Conservation (phyloP, 2,113 vertebrate species). For the Seriola quinqueradiata region DNA sequence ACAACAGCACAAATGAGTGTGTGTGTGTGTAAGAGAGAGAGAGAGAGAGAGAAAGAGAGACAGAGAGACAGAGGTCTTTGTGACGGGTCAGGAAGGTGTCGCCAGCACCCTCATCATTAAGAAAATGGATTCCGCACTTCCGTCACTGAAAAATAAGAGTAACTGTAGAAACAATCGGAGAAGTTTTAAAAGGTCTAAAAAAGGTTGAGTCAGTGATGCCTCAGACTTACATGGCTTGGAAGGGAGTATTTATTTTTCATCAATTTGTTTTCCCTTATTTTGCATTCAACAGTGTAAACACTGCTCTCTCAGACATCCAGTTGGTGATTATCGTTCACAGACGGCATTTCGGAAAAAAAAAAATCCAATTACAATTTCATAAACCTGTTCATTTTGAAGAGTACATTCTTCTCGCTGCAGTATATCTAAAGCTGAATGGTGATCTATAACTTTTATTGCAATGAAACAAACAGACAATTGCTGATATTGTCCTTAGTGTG, state of each 20-base stretch:
- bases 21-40: neutral
- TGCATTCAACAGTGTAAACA: neutral
- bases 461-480: constrained; percentile 16
- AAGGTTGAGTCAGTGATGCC: neutral
- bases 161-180: neutral
- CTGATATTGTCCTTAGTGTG: neutral
- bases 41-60: neutral
- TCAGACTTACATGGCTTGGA: neutral
- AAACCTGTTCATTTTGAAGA: neutral
- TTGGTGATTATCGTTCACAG: neutral
- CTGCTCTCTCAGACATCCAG: neutral
- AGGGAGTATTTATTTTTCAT: too few species aligned
- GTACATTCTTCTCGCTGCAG: neutral
- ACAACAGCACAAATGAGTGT: neutral
- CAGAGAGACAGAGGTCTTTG: neutral
- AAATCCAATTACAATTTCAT: neutral
- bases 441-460: neutral
- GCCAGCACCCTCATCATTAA: constrained; percentile 8
- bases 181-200: constrained; percentile 12
- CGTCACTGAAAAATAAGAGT: neutral
- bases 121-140: neutral
- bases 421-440: neutral
- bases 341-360: neutral
- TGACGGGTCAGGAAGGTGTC: constrained; percentile 9
- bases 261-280: neutral